phyloP scores from a whole-genome alignment of 2,113 vertebrate species.

The Erythrocercus mccallii region DNA sequence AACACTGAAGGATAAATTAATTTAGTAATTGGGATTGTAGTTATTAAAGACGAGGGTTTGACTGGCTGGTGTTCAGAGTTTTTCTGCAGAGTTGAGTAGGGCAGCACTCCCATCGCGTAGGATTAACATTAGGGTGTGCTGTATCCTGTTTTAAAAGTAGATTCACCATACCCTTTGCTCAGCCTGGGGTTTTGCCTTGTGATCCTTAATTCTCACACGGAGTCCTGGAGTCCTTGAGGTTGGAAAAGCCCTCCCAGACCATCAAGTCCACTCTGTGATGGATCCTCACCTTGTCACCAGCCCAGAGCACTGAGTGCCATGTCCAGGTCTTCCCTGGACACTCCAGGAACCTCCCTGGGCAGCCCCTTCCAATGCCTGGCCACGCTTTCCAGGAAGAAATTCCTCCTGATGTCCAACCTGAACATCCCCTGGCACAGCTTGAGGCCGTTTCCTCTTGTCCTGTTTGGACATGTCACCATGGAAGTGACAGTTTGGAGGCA shows the following conservation, averaged over 20 bases:
- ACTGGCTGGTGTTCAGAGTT: background rate
- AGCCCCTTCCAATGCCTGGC: background rate
- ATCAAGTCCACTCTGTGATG: fast-evolving
- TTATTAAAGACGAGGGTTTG: background rate
- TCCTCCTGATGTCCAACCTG: background rate
- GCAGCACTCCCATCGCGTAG: background rate
- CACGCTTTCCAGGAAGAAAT: background rate
- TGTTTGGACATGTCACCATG: background rate
- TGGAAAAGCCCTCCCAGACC: background rate
- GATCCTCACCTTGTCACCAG: background rate
- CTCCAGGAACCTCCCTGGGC: background rate
- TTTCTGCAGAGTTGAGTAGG: background rate
- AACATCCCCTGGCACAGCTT: background rate
- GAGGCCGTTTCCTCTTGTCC: background rate
- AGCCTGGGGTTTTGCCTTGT: background rate
- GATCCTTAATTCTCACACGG: fast-evolving
- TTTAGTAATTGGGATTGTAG: background rate
- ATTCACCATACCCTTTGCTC: background rate
- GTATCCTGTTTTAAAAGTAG: background rate
- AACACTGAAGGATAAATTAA: background rate
- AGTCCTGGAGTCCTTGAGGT: background rate
- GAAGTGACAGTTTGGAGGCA: background rate
- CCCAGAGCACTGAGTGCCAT: background rate
- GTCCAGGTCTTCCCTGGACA: background rate
- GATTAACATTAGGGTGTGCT: background rate